Evolutionary conservation across 2,888 invertebrate species (phyloP).

Genomic region (Chymomyza amoena): DNA sequence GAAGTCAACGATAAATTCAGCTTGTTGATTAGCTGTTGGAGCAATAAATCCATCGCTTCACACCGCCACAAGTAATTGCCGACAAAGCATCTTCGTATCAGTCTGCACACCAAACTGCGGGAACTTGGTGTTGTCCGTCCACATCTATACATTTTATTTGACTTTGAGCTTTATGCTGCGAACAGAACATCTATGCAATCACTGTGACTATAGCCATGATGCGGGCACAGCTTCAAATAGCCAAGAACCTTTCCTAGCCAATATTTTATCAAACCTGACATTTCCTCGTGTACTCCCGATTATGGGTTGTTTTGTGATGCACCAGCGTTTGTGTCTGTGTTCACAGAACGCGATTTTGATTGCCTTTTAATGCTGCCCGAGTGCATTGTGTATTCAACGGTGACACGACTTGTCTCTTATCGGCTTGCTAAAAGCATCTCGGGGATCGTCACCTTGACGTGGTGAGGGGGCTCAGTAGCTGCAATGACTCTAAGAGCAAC

Average conservation of each 20-base stretch:
- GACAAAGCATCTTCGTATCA: conserved; percentile 47
- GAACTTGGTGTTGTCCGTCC: conserved; percentile 22
- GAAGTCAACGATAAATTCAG: conserved; percentile 58
- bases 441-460: too few species aligned
- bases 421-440: conserved; percentile 48
- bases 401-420: neutral
- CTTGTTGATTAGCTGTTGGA: conserved; percentile 57
- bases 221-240: conserved; percentile 23
- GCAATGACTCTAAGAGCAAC: too few species aligned
- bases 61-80: conserved; percentile 53
- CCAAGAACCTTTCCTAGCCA: conserved; percentile 50
- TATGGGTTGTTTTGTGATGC: conserved; percentile 40
- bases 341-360: conserved; percentile 20
- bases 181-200: conserved; percentile 2
- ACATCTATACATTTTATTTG: conserved; percentile 33
- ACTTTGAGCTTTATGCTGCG: conserved; percentile 23
- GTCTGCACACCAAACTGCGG: conserved; percentile 13
- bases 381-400: conserved; percentile 42
- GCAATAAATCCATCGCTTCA: conserved; percentile 59
- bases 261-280: conserved; percentile 60
- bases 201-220: neutral
- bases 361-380: conserved; percentile 41
- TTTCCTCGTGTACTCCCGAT: conserved; percentile 58
- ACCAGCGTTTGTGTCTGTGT: conserved; percentile 13
- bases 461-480: too few species aligned